Evolutionary conservation across 2,113 vertebrate species (phyloP).

Genomic region (Chionodraco myersi): DNA sequence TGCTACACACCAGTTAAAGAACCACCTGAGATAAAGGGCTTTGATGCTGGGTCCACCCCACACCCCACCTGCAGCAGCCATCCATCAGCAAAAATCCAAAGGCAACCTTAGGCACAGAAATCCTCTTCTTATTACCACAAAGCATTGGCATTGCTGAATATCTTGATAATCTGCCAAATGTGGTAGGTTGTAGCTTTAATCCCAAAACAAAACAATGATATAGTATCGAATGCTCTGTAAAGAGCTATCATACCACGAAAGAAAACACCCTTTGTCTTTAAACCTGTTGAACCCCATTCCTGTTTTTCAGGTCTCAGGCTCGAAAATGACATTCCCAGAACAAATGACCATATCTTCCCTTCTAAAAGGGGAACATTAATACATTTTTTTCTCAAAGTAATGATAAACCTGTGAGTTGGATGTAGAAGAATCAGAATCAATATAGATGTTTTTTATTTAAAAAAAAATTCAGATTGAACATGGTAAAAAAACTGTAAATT

Average conservation of each 20-base stretch:
- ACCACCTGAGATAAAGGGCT: constrained; percentile 69
- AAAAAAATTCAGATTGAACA: too few species aligned
- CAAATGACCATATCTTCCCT: too few species aligned
- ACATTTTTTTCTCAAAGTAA: too few species aligned
- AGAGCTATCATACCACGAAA: background rate
- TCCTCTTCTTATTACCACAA: constrained; percentile 41
- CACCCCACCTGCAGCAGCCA: constrained; percentile 55
- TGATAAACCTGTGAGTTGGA: too few species aligned
- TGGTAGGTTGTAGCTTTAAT: background rate
- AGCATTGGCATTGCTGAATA: background rate
- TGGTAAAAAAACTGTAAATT: too few species aligned
- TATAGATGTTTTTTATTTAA: too few species aligned
- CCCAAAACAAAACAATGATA: background rate
- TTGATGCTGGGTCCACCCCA: constrained; percentile 70
- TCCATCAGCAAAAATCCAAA: constrained; percentile 70
- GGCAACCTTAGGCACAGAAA: constrained; percentile 47
- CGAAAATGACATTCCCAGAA: too few species aligned
- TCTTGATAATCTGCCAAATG: background rate
- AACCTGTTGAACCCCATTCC: too few species aligned
- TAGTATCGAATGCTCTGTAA: background rate
- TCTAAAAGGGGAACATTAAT: too few species aligned
- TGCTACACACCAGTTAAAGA: constrained; percentile 45
- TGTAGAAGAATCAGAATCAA: too few species aligned
- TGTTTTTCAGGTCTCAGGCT: too few species aligned
- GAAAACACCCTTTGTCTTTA: background rate